Base-by-base conservation (phyloP, 2,797 vertebrate species). In the Macropodus opercularis region DNA sequence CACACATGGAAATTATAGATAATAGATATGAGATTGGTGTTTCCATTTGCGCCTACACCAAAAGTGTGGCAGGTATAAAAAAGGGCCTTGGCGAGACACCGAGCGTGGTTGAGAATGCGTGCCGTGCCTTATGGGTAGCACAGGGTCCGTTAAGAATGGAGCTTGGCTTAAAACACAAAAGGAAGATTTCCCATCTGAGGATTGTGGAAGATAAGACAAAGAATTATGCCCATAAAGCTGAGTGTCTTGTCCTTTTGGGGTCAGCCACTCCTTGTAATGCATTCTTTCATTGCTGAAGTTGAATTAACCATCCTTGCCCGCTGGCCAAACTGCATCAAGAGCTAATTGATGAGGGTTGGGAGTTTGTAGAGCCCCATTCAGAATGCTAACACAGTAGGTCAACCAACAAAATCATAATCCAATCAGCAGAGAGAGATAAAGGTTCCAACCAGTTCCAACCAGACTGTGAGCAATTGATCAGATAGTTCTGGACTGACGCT, bases 41-140 rank as follows among this genome's bases (percentile, higher is more conserved):
- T 57, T 64, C 15, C 46, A 31, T 59, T 65, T 6, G 17, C 18
- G 50, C 35, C 21, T 5, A 46, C 58, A 59, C 68, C 31, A 48
- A 9, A 51, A 46, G 50, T 11, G n/a, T 5, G 17, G 35, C 50
- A 1, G 48, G 34, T n/a, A n/a, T n/a, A n/a, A 5, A 27, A 34
- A 38, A 13, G 14, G 55, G 59, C 76, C 50, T 38, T 43, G 87
- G 84, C 65, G 85, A 84, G 86, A 65, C 69, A 36, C 83, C 75
- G 80, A 89, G 86, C 0, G 69, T 87, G 86, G 89, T 85, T 89
- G 86, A 89, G 86, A 84, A 70, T 64, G 81, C 0, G 70, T 54
- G 63, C 80, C 14, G 77, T 87, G 85, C 85, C 85, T 87, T 87
- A 60, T 14, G 12, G 73, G 42, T 47, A 24, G 67, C 73, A 42